phyloP scores from a whole-genome alignment of 2,888 invertebrate genomes.

The Girardia tigrina region DNA sequence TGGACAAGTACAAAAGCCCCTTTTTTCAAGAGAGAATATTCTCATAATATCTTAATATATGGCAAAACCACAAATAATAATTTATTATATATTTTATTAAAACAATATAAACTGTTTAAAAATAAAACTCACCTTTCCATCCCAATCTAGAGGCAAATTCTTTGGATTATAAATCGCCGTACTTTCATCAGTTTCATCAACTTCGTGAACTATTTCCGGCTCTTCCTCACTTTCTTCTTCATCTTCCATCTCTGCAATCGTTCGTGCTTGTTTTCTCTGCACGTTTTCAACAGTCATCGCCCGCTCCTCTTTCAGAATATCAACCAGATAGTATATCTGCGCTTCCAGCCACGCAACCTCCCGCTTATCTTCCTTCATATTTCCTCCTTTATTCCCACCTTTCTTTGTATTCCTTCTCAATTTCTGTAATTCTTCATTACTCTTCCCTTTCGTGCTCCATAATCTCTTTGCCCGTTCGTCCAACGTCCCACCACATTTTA shows the following conservation, averaged over 20 bases:
- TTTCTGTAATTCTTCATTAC: constrained; percentile 73
- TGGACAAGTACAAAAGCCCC: too few relatives aligned
- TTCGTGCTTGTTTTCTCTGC: constrained; percentile 82
- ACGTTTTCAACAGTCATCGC: constrained; percentile 90
- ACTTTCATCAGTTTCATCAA: constrained; percentile 58
- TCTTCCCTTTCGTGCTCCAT: constrained; percentile 65
- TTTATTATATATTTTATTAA: too few relatives aligned
- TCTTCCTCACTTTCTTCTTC: constrained; percentile 65
- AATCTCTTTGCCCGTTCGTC: constrained; percentile 90
- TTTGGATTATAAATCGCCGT: constrained; percentile 98
- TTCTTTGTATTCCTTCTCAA: constrained; percentile 77
- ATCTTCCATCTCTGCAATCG: constrained; percentile 51
- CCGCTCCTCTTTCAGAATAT: constrained; percentile 69
- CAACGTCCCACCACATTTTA: constrained; percentile 87
- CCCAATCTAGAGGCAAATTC: constrained; percentile 86
- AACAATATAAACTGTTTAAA: too few relatives aligned
- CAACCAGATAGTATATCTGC: constrained; percentile 73
- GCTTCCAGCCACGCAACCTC: constrained; percentile 77
- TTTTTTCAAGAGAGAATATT: too few relatives aligned
- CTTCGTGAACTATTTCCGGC: constrained; percentile 53
- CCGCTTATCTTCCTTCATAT: constrained; percentile 58
- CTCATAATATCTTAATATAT: too few relatives aligned
- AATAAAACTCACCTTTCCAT: constrained; percentile 57
- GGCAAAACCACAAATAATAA: too few relatives aligned
- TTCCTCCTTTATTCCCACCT: constrained; percentile 56